Percentiles rank a stretch among this genome's conserved stretches.
Evolutionary conservation across 2,888 invertebrate species (phyloP).

Genomic region (Cantharis rustica): DNA sequence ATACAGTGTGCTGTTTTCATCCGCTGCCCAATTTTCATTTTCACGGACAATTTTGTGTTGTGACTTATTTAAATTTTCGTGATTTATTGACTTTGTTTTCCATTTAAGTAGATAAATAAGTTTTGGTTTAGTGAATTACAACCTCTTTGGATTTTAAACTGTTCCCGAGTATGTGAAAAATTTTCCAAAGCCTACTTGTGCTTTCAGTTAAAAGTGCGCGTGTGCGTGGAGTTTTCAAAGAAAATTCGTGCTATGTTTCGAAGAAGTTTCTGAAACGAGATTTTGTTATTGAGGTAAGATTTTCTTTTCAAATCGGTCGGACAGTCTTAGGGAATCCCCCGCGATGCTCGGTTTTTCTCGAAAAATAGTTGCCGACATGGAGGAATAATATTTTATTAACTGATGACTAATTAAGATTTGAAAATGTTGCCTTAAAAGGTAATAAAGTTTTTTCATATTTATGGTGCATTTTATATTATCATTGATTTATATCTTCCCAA

Average conservation of each 20-base stretch:
- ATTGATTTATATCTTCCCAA: not conserved
- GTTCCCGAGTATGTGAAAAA: not conserved
- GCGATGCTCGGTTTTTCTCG: not conserved
- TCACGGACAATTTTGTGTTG: conserved; percentile 5
- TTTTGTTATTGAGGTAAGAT: conserved; percentile 1
- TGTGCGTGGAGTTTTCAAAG: not conserved
- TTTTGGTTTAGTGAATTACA: not conserved
- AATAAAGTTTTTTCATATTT: not conserved
- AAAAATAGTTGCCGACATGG: not conserved
- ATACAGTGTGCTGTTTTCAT: conserved; percentile 1
- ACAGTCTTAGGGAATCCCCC: not conserved
- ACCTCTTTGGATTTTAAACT: not conserved
- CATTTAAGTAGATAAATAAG: not conserved
- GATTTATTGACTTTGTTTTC: not conserved
- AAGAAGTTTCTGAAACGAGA: not conserved
- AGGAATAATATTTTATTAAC: not conserved
- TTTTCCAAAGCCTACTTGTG: not conserved
- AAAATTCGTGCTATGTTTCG: not conserved
- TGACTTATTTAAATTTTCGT: conserved; percentile 4
- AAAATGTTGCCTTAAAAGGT: not conserved
- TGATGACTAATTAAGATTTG: not conserved
- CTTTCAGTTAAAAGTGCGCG: not conserved
- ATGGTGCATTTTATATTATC: not conserved
- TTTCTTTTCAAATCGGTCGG: not conserved
- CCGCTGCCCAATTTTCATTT: not conserved